A percentile compares a stretch with the other conserved stretches of the same genome.
Evolutionary conservation across 2,113 vertebrate species (phyloP).

Genomic region (Zosterops borbonicus): DNA sequence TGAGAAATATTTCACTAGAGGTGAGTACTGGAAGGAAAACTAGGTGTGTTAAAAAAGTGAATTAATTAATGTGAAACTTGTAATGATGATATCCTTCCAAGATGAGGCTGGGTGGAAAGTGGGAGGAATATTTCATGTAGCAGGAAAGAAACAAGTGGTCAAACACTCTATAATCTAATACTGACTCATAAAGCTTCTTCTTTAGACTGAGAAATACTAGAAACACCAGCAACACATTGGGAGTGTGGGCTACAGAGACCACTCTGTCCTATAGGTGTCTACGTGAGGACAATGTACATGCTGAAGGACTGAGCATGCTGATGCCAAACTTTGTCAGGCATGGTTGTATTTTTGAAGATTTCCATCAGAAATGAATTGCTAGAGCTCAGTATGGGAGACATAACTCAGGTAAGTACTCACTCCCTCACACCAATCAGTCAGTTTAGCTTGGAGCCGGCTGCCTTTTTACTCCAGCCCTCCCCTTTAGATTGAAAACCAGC

Average conservation of each 20-base stretch:
- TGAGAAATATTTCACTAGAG: not conserved
- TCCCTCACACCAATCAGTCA: not conserved
- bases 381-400: not conserved
- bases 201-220: not conserved
- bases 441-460: not conserved
- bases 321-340: not conserved
- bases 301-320: not conserved
- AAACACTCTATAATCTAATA: not conserved
- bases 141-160: not conserved
- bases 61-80: not conserved
- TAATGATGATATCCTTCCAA: not conserved
- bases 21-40: not conserved
- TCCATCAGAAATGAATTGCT: not conserved
- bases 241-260: rapidly evolving
- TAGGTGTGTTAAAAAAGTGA: not conserved
- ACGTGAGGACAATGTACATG: rapidly evolving
- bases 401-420: not conserved
- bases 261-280: not conserved
- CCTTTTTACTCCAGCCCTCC: not conserved
- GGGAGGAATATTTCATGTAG: not conserved
- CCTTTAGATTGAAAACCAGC: not conserved
- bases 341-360: not conserved
- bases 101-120: not conserved
- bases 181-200: not conserved
- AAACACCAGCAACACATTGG: not conserved